Percentiles rank a stretch among this genome's conserved stretches.
phyloP scores from a whole-genome alignment of 2,888 invertebrate species.

The Listrodromus nycthemerus region DNA sequence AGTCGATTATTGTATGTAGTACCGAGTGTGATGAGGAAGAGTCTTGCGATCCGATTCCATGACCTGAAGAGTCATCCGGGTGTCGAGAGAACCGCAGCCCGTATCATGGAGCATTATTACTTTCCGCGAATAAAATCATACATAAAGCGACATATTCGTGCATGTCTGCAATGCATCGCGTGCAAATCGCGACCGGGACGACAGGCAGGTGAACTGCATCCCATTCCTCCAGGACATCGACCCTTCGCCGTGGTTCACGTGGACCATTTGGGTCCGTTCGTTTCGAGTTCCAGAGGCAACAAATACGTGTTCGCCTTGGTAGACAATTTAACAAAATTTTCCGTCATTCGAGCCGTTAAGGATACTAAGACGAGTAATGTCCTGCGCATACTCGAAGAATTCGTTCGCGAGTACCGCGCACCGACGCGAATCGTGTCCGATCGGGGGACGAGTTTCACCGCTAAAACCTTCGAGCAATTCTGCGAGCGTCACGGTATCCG shows the following conservation, averaged over 20 bases:
- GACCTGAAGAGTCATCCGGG: constrained; percentile 24
- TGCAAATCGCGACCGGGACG: constrained; percentile 48
- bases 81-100: neutral
- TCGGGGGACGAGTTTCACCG: constrained; percentile 60
- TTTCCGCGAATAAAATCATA: constrained; percentile 31
- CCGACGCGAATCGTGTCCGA: constrained; percentile 65
- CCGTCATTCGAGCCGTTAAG: constrained; percentile 1
- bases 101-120: constrained; percentile 17
- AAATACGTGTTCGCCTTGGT: constrained; percentile 62
- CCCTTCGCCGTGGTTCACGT: constrained; percentile 65
- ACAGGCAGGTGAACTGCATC: constrained; percentile 66
- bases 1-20: constrained; percentile 42
- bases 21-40: constrained; percentile 43
- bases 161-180: constrained; percentile 65
- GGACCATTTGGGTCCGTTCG: constrained; percentile 67
- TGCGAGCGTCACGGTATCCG: constrained; percentile 38
- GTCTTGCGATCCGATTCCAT: constrained; percentile 42
- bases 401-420: constrained; percentile 58
- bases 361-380: constrained; percentile 10
- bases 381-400: constrained; percentile 39
- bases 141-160: constrained; percentile 28
- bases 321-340: constrained; percentile 45
- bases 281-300: constrained; percentile 44
- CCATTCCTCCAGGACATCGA: constrained; percentile 63
- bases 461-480: constrained; percentile 33